These are phyloP conservation scores for Chlorops oryzae DNA, from an alignment of 1,140 invertebrate species.

Conservation along the genomic window DNA sequence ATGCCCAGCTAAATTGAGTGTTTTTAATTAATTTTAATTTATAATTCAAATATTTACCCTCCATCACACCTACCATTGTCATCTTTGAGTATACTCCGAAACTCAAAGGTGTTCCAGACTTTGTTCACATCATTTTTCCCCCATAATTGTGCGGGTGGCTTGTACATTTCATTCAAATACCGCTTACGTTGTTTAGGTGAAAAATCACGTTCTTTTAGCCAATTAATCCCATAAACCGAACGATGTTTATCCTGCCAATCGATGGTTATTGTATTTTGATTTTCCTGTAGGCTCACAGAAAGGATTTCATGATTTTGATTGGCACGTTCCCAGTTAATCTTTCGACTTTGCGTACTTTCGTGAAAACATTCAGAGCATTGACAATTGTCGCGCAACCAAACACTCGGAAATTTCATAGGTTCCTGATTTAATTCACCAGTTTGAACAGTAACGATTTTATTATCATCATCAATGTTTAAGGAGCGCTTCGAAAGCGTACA, in stretches of 20 bases:
- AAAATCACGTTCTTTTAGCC: constrained; percentile 59
- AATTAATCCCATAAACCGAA: constrained; percentile 47
- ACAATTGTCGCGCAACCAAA: constrained; percentile 68
- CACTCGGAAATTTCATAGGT: constrained; percentile 54
- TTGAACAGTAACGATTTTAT: too few relatives aligned
- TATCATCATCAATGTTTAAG: too few relatives aligned
- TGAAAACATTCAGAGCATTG: constrained; percentile 61
- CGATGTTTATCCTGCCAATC: constrained; percentile 58
- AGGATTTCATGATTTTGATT: constrained; percentile 2
- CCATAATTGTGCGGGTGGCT: constrained; percentile 52
- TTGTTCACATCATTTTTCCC: constrained; percentile 50
- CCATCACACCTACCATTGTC: constrained; percentile 33
- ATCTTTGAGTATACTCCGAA: constrained; percentile 50
- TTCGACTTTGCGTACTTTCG: constrained; percentile 52
- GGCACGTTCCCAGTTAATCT: constrained; percentile 37
- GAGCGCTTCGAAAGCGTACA: too few relatives aligned
- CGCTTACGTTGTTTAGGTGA: constrained; percentile 47
- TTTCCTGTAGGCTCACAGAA: constrained; percentile 4
- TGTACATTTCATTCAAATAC: constrained; percentile 53
- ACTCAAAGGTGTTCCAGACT: constrained; percentile 52
- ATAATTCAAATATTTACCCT: background rate
- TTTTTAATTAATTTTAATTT: too few relatives aligned
- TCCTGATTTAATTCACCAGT: too few relatives aligned
- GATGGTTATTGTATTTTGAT: constrained; percentile 40
- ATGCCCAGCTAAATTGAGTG: too few relatives aligned